phyloP scores from a whole-genome alignment of 2,888 invertebrate species.

The Eumacrocentrus americanus region DNA sequence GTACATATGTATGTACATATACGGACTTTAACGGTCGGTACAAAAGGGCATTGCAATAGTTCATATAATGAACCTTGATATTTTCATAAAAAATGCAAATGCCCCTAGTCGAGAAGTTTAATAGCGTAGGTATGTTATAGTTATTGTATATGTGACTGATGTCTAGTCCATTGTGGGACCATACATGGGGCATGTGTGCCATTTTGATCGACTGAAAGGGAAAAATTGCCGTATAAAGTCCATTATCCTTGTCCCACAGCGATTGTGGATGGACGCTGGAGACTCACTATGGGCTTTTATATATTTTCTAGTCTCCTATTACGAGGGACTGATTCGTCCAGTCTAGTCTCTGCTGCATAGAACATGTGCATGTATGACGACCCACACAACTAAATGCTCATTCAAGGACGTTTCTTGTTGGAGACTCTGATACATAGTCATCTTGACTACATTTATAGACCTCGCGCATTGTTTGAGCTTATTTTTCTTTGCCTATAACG shows the following conservation, averaged over 20 bases:
- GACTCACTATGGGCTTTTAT: not conserved
- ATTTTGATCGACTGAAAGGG: not conserved
- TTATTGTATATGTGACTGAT: no score
- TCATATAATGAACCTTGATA: not conserved
- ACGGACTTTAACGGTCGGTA: not conserved
- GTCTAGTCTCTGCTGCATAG: not conserved
- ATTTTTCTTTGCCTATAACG: not conserved
- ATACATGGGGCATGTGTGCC: no score
- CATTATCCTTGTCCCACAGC: constrained; percentile 48
- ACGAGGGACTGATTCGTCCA: constrained; percentile 2
- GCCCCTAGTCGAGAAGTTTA: not conserved
- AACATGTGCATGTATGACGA: not conserved
- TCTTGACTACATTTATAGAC: not conserved
- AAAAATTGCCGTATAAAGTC: constrained; percentile 30
- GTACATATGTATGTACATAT: no score
- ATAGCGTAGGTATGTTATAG: not conserved
- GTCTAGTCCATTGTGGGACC: no score
- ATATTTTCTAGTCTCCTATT: constrained; percentile 8
- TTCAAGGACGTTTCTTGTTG: constrained; percentile 20
- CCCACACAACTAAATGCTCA: constrained; percentile 13
- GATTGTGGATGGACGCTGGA: not conserved
- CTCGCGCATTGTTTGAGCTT: not conserved
- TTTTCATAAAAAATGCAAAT: not conserved
- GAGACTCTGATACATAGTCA: no score
- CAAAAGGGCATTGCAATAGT: not conserved